Evolutionary conservation across 1,140 invertebrate genomes (phyloP).

Genomic region (Musca vetustissima): DNA sequence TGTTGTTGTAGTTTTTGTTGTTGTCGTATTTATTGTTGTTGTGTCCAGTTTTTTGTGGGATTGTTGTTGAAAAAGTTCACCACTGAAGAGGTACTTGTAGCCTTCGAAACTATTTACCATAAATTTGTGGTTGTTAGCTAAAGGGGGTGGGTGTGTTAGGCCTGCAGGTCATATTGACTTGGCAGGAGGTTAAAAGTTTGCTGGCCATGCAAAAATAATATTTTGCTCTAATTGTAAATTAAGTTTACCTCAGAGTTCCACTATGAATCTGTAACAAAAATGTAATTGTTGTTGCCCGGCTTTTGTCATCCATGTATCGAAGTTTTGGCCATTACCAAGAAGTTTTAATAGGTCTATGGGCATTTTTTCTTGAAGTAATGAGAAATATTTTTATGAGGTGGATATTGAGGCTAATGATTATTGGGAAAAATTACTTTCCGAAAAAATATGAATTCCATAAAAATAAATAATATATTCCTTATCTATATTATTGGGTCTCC

Average conservation of each 20-base stretch:
- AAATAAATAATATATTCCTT: too few species aligned
- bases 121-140: neutral
- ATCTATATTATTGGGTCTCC: too few species aligned
- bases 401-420: too few species aligned
- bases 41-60: too few species aligned
- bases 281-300: constrained; percentile 4
- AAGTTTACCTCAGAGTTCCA: constrained; percentile 6
- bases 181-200: too few species aligned
- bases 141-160: neutral
- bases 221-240: constrained; percentile 20
- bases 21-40: too few species aligned
- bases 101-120: neutral
- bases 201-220: too few species aligned
- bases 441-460: too few species aligned
- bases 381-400: too few species aligned
- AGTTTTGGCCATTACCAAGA: neutral
- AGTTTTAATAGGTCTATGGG: constrained; percentile 18
- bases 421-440: too few species aligned
- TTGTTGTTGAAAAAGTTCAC: neutral
- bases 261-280: neutral
- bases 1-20: too few species aligned
- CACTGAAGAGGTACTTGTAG: neutral
- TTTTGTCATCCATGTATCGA: neutral
- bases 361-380: neutral
- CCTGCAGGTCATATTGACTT: neutral